These are phyloP conservation scores for Polypedilum pembai DNA, from an alignment of 1,140 invertebrate species.

Conservation along the genomic window DNA sequence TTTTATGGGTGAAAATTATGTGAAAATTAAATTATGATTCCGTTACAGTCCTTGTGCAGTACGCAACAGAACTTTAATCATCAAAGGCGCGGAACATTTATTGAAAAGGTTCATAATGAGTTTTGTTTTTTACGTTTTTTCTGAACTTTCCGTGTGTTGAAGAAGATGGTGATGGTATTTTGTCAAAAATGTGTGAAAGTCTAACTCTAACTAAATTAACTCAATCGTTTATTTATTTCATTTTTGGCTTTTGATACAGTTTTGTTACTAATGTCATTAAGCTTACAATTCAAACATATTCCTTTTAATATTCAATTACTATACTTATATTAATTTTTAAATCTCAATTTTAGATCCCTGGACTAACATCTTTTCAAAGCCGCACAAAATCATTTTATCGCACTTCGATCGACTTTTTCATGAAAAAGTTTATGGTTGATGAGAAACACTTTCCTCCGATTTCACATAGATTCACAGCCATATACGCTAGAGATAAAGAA, in stretches of 20 bases:
- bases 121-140: background rate
- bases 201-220: background rate
- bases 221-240: background rate
- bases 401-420: slow-evolving; percentile 53
- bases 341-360: slow-evolving; percentile 51
- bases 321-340: background rate
- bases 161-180: background rate
- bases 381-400: slow-evolving; percentile 52
- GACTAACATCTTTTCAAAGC: slow-evolving; percentile 50
- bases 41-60: background rate
- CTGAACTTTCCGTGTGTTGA: too few species aligned
- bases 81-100: background rate
- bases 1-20: background rate
- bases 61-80: background rate
- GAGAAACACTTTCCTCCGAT: slow-evolving; percentile 59
- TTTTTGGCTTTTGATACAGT: too few species aligned
- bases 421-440: slow-evolving; percentile 57
- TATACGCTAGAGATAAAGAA: slow-evolving; percentile 79
- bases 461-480: slow-evolving; percentile 66
- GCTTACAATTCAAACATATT: too few species aligned
- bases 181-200: background rate
- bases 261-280: too few species aligned
- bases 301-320: background rate
- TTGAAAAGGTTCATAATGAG: background rate
- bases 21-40: background rate